phyloP scores from a whole-genome alignment of 2,797 vertebrate genomes.

The Enteromius argenteus region DNA sequence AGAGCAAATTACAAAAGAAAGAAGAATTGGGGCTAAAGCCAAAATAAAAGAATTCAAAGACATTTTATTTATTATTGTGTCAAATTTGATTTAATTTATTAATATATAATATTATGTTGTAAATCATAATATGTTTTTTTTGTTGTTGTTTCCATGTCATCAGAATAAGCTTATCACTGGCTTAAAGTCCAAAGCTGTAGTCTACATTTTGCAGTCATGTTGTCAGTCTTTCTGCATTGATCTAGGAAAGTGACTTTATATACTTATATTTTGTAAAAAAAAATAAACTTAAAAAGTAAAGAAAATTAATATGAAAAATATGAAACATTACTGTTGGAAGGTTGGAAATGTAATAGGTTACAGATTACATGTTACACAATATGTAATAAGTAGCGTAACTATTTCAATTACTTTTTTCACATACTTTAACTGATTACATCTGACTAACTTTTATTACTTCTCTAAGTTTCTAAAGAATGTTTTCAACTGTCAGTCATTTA shows the following conservation, averaged over 20 bases:
- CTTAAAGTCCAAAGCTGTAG: background rate
- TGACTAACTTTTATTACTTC: background rate
- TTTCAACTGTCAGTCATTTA: no score
- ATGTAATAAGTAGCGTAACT: no score
- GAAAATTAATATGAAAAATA: no score
- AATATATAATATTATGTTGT: background rate
- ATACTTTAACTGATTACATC: no score
- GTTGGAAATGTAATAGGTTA: no score
- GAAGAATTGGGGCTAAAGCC: background rate
- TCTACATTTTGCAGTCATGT: background rate
- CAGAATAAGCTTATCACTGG: background rate
- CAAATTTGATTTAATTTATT: background rate
- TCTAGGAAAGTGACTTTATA: background rate
- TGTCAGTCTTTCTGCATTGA: background rate
- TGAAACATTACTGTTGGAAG: no score
- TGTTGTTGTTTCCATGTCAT: background rate
- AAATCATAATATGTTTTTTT: background rate
- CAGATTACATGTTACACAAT: no score
- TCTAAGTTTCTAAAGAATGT: background rate
- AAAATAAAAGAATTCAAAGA: background rate
- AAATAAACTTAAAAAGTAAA: background rate
- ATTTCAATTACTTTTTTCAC: no score
- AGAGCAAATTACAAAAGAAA: background rate
- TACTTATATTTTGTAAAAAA: background rate
- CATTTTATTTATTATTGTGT: background rate